Conservation (phyloP, 2,113 vertebrate species). For the Reinhardtius hippoglossoides region DNA sequence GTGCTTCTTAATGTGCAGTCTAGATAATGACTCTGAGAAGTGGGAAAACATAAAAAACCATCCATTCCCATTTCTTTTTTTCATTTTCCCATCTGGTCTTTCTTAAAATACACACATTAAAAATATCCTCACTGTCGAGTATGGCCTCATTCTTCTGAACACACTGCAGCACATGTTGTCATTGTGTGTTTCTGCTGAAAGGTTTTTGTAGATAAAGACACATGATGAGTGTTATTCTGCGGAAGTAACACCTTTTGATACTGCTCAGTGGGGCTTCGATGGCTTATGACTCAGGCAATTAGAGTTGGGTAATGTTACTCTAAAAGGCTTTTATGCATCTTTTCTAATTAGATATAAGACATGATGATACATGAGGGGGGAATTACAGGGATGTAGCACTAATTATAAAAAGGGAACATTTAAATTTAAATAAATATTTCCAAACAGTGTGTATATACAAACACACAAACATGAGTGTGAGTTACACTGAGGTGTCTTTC, state of each 20-base stretch:
- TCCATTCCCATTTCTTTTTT: neutral
- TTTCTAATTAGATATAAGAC: slow-evolving; percentile 60
- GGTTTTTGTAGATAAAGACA: slow-evolving; percentile 30
- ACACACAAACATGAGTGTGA: neutral
- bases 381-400: slow-evolving; percentile 16
- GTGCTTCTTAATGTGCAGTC: neutral
- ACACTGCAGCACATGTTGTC: slow-evolving; percentile 3
- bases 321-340: slow-evolving; percentile 47
- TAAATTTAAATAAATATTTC: slow-evolving; percentile 38
- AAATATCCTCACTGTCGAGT: slow-evolving; percentile 3
- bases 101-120: slow-evolving; percentile 17
- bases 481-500: neutral
- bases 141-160: slow-evolving; percentile 25
- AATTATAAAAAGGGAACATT: slow-evolving; percentile 40
- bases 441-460: slow-evolving; percentile 11
- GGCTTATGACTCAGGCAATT: slow-evolving; percentile 47
- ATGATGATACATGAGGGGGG: slow-evolving; percentile 43
- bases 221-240: slow-evolving; percentile 12
- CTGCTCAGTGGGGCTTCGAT: slow-evolving; percentile 36
- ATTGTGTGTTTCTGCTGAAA: slow-evolving; percentile 12
- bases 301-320: slow-evolving; percentile 27
- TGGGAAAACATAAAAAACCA: neutral
- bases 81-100: neutral
- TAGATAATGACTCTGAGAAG: slow-evolving; percentile 11
- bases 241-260: slow-evolving; percentile 10